Percentiles rank a stretch among this genome's conserved stretches.
phyloP scores from a whole-genome alignment of 2,888 invertebrate species.

The Altica lythri region DNA sequence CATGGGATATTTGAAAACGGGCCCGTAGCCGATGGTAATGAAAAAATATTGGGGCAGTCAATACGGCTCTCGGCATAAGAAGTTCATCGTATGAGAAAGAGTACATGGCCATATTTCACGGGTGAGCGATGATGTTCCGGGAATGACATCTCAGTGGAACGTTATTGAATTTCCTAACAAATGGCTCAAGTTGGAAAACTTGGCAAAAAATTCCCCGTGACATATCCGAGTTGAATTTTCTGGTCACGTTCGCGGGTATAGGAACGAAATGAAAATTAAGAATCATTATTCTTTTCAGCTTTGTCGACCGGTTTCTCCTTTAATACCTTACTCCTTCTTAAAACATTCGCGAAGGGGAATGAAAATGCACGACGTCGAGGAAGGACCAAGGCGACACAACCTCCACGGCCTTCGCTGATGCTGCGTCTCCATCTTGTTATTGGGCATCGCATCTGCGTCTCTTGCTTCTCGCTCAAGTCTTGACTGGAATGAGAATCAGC shows the following conservation, averaged over 20 bases:
- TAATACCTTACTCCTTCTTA: conserved; percentile 56
- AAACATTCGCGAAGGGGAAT: conserved; percentile 55
- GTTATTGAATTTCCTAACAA: conserved; percentile 59
- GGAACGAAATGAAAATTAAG: conserved; percentile 60
- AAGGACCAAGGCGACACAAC: conserved; percentile 11
- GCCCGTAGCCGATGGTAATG: conserved; percentile 11
- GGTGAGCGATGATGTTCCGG: conserved; percentile 56
- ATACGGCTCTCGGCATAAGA: conserved; percentile 20
- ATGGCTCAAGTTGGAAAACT: conserved; percentile 55
- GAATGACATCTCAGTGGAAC: conserved; percentile 57
- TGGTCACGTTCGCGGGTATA: conserved; percentile 57
- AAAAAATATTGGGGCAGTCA: conserved; percentile 24
- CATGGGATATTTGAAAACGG: neutral
- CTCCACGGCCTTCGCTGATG: conserved; percentile 18
- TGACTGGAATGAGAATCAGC: conserved; percentile 55
- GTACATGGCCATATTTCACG: conserved; percentile 52
- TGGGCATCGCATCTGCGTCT: conserved; percentile 54
- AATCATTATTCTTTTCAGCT: conserved; percentile 60
- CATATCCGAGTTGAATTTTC: conserved; percentile 55
- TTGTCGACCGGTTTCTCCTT: conserved; percentile 55
- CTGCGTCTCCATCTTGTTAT: conserved; percentile 39
- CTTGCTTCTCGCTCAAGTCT: conserved; percentile 46
- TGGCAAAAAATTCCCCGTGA: conserved; percentile 55
- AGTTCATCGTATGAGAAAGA: conserved; percentile 28
- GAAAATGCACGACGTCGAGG: conserved; percentile 56